Base-by-base conservation (phyloP, 1,140 invertebrate genomes). In the Plectrocnemia conspersa region DNA sequence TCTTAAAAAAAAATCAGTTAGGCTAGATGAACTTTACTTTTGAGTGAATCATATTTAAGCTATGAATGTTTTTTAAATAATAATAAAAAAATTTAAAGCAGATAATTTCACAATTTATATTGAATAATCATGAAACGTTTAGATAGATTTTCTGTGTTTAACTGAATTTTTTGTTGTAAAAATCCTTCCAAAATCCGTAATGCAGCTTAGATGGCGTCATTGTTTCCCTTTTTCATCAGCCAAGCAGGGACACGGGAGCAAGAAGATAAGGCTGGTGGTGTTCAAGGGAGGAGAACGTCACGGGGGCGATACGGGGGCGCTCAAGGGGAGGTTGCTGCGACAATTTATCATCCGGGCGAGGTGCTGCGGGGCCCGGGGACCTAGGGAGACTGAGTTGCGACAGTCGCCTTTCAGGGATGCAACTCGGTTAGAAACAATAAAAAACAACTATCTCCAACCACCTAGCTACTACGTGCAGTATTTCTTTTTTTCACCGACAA, bases 161-260 rank as follows among this genome's bases (percentile, higher is more conserved):
- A 29, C n/a, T 29, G 6, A 7, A 29, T 29, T 29, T 29, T 6
- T 29, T 29, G 6, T n/a, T 29, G 27, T 7, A n/a, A 29, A 29
- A 29, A n/a, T 29, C n/a, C 6, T 29, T 6, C 27, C 6, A 7
- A 29, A 7, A n/a, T 29, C 6, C 6, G 6, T 19, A 44, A 10
- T 21, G 6, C 45, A 7, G 22, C 11, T 13, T 47, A 27, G 45
- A 18, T 15, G 16, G 25, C 27, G 29, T 52, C 55, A 57, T 61
- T 61, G 59, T 61, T 61, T 61, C 59, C 59, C 54, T 61, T 61
- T 61, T 61, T 55, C 59, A 61, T 61, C 59, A 54, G 52, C 33
- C 46, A 29, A 38, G 25, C 38, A 23, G 47, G 49, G 25, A 48
- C 22, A 29, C 53, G 36, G 53, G 48, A 42, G 45, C 54, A 50